Evolutionary conservation across 2,113 vertebrate species (phyloP), one percentile per base, ranked within the genome.

Genomic region (Hassar affinis): DNA sequence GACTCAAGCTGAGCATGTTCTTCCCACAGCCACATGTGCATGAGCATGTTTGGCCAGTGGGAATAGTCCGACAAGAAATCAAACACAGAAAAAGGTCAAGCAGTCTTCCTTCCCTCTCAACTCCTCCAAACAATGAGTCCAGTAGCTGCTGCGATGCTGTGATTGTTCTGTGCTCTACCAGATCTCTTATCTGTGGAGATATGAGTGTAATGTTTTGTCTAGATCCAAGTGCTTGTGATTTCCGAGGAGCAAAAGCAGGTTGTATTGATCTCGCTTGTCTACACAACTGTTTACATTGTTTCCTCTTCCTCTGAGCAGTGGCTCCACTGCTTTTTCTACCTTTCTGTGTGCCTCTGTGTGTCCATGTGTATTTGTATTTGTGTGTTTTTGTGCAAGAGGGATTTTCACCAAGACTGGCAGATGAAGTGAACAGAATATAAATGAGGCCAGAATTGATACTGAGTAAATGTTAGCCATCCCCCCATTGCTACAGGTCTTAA

Each of bases 241-340:
- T 87, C 56, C 82, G 89, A 86, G 91, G 92, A 91, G 80, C 76
- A 87, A 87, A 91, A 74, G 38, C 57, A 84, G 72, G 84, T 88
- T 84, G 25, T 85, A 90, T 92, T 89, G 89, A 91, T 84, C 76
- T 85, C 85, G 83, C 85, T 85, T 86, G 86, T 79, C 59, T 79
- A 30, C 56, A 74, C 38, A 20, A 59, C 57, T 74, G 30, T 75
- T 75, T 72, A 52, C 71, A 56, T 79, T 71, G 47, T 62, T 74
- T 59, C 20, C 47, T 83, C 57, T 22, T 74, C 77, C 81, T 79
- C 49, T 72, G 22, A 81, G 61, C 47, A 6, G 64, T 84, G 56
- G 66, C 57, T 80, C 5, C n/a, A 45, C 8, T 59, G 72, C 52
- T 17, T 64, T 85, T 82, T 49, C 72, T 33, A 56, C 12, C 61